Evolutionary conservation across 2,888 invertebrate genomes (phyloP).

Genomic region (Spodoptera exigua): DNA sequence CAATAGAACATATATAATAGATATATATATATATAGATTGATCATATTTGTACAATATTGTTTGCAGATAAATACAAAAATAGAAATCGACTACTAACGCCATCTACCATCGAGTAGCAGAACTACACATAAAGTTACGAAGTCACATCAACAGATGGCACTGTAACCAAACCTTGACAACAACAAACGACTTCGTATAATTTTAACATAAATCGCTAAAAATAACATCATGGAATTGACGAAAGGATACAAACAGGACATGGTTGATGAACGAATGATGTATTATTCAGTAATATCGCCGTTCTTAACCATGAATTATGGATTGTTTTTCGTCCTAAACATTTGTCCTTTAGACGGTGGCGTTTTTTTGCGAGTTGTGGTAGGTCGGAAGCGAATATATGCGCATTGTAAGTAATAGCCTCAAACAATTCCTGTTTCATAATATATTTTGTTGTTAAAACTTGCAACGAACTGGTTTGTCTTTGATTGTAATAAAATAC

Average conservation of each 20-base stretch:
- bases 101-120: constrained; percentile 42
- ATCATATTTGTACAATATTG: too few species aligned
- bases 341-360: constrained; percentile 24
- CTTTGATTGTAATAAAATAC: too few species aligned
- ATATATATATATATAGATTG: too few species aligned
- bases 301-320: constrained; percentile 49
- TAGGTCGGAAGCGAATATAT: constrained; percentile 52
- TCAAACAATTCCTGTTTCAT: constrained; percentile 41
- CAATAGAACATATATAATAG: too few species aligned
- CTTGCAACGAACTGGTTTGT: too few species aligned
- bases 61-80: neutral
- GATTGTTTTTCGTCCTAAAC: constrained; percentile 16
- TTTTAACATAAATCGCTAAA: constrained; percentile 2
- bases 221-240: constrained; percentile 20
- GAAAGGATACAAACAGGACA: constrained; percentile 42
- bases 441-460: constrained; percentile 44
- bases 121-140: neutral
- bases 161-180: neutral
- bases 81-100: neutral
- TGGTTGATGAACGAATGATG: constrained; percentile 42
- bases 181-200: too few species aligned
- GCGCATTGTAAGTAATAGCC: constrained; percentile 36
- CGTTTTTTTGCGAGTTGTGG: constrained; percentile 30
- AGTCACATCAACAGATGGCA: constrained; percentile 20
- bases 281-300: constrained; percentile 48